These are phyloP conservation scores for Ornithoptera priamus DNA, from an alignment of 2,888 invertebrate species.

Conservation along the genomic window DNA sequence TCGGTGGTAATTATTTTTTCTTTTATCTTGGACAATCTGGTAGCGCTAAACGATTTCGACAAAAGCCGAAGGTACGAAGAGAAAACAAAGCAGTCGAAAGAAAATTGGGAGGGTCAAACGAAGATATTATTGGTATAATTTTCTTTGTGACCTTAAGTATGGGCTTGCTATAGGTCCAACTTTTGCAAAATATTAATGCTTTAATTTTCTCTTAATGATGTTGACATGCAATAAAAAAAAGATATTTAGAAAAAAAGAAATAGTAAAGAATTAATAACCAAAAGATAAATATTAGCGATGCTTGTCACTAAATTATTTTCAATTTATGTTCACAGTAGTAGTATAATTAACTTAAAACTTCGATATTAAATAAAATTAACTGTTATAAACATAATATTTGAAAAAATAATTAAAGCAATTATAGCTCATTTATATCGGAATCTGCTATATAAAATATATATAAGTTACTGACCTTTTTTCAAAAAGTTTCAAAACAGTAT, in stretches of 20 bases:
- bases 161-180: conserved; percentile 20
- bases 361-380: neutral
- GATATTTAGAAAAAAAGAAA: neutral
- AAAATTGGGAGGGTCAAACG: conserved; percentile 54
- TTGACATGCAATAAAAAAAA: too few relatives aligned
- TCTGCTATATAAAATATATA: conserved; percentile 16
- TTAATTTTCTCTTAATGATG: neutral
- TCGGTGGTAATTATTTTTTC: conserved; percentile 60
- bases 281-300: too few relatives aligned
- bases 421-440: neutral
- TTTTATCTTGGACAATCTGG: conserved; percentile 56
- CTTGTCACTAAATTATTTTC: too few relatives aligned
- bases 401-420: too few relatives aligned
- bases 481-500: conserved; percentile 42
- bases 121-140: conserved; percentile 53
- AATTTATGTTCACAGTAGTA: too few relatives aligned
- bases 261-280: too few relatives aligned
- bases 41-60: conserved; percentile 57
- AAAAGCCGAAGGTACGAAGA: conserved; percentile 46
- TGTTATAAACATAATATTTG: too few relatives aligned
- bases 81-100: conserved; percentile 60
- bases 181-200: neutral
- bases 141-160: conserved; percentile 54
- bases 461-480: conserved; percentile 36
- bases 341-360: neutral